Base-by-base conservation (phyloP, 1,140 invertebrate genomes). In the Tribolium castaneum region DNA sequence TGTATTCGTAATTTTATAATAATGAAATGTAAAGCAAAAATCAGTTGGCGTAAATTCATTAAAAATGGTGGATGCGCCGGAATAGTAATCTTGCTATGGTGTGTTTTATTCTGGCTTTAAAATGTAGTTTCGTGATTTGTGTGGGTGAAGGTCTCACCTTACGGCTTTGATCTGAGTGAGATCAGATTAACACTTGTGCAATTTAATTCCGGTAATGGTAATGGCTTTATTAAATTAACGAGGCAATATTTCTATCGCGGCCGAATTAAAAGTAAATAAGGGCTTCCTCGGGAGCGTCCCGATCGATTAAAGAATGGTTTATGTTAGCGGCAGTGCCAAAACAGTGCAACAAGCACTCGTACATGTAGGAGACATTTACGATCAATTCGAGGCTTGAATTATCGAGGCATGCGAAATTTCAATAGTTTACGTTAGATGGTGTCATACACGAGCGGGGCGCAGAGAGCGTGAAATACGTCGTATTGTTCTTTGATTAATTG, bases 401-500 rank as follows among this genome's bases (percentile, higher is more conserved):
- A 66, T 66, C 34, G 25, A 9, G 59, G 59, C 34, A 66, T 66
- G 59, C 45, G 35, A 66, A 35, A 66, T 66, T 66, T 66, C 59
- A 66, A 66, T 66, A 66, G 59, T 66, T 35, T 62, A 62, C 56
- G 56, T 62, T 66, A 66, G 59, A 66, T 66, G 59, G 30, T 66
- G 59, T 66, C 12, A 35, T 66, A 66, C 56, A 62, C 19, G 56
- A 62, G 56, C 30, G 56, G 59, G 59, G 25, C 34, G 34, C 59
- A 66, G 30, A 12, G 12, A 13, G 59, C 59, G 59, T 66, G 59
- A 66, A 66, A 66, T 66, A 25, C 14, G 25, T 66, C 59, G 30
- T 66, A 66, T 66, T 66, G 59, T 66, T 66, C 59, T 66, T 66
- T 66, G 59, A 66, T 66, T 66, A 66, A 66, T 66, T 66, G 59